phyloP scores from a whole-genome alignment of 2,888 invertebrate genomes.

The Opisthograptis luteolata region DNA sequence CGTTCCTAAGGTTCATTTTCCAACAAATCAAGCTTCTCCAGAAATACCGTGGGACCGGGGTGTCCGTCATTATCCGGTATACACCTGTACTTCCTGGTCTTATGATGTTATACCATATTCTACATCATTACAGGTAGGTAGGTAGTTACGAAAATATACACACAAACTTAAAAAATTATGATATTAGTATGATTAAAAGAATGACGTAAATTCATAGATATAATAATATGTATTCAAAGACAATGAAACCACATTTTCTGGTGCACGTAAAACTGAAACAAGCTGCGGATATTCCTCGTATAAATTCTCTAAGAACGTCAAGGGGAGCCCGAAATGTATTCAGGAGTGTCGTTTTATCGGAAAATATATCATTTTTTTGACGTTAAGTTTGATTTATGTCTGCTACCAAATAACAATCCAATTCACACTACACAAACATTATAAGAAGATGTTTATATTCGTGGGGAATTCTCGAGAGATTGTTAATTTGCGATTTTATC shows the following conservation, averaged over 20 bases:
- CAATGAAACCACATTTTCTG: slow-evolving; percentile 1
- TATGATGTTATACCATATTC: no score
- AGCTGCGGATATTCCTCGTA: slow-evolving; percentile 31
- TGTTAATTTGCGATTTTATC: slow-evolving; percentile 9
- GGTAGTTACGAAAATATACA: no score
- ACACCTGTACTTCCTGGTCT: no score
- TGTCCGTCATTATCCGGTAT: no score
- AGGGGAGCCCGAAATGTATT: slow-evolving; percentile 62
- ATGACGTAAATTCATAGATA: background rate
- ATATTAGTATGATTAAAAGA: no score
- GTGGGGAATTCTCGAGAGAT: slow-evolving; percentile 24
- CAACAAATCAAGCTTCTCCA: no score
- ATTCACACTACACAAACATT: slow-evolving; percentile 48
- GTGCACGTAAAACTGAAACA: slow-evolving; percentile 23
- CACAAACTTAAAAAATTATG: no score
- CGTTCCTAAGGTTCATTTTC: no score
- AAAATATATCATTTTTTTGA: slow-evolving; percentile 69
- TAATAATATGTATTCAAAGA: no score
- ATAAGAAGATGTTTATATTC: slow-evolving; percentile 33
- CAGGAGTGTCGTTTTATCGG: slow-evolving; percentile 68
- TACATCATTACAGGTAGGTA: no score
- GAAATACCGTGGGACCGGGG: no score
- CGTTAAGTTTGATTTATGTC: slow-evolving; percentile 67
- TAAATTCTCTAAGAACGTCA: slow-evolving; percentile 49
- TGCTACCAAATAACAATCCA: slow-evolving; percentile 63